Evolutionary conservation across 2,113 vertebrate species (phyloP).

Genomic region (Aptenodytes patagonicus): DNA sequence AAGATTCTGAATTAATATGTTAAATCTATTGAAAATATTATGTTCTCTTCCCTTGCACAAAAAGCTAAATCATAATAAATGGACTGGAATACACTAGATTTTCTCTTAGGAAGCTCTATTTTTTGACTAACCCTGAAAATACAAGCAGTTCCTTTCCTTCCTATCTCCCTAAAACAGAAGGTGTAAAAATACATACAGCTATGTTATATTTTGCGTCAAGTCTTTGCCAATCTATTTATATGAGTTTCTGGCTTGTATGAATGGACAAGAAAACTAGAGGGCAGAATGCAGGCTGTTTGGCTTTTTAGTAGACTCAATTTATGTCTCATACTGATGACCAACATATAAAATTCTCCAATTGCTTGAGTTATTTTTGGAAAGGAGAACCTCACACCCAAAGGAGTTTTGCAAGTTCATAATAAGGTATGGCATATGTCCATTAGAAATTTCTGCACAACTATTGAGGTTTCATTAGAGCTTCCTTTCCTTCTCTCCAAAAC

Average conservation of each 20-base stretch:
- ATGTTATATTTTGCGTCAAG: background rate
- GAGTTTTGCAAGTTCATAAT: background rate
- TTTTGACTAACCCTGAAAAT: background rate
- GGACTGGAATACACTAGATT: background rate
- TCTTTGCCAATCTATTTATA: background rate
- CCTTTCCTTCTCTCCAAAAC: background rate
- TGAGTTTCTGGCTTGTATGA: background rate
- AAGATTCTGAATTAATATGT: background rate
- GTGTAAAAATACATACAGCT: background rate
- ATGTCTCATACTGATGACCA: background rate
- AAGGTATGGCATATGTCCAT: background rate
- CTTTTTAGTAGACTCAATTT: background rate
- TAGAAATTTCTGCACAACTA: background rate
- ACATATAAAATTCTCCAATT: background rate
- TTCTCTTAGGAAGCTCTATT: background rate
- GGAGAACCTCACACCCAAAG: background rate
- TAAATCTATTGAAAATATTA: background rate
- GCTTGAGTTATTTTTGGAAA: background rate
- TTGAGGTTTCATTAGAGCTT: background rate
- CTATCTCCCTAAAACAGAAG: background rate
- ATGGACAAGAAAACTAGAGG: background rate
- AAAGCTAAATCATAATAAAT: background rate
- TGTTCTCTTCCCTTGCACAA: background rate
- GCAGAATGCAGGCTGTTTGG: background rate
- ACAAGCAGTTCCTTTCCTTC: background rate